A percentile compares a stretch with the other conserved stretches of the same genome.
phyloP scores from a whole-genome alignment of 2,888 invertebrate genomes.

The Odontomyia ornata region DNA sequence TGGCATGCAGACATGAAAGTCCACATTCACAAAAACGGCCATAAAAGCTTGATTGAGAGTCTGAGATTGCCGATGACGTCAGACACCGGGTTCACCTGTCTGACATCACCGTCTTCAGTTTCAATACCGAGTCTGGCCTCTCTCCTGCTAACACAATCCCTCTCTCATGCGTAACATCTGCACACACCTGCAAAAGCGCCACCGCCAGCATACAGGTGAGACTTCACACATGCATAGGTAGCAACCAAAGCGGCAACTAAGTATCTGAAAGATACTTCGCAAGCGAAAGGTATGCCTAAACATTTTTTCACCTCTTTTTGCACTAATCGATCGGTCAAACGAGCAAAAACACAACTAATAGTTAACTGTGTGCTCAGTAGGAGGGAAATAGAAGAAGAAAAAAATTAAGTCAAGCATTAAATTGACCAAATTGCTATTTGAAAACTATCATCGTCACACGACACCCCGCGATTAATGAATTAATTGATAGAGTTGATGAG shows the following conservation, averaged over 20 bases:
- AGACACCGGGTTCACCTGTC: conserved; percentile 34
- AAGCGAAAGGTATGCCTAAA: background rate
- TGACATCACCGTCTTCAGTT: conserved; percentile 21
- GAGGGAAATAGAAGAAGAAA: background rate
- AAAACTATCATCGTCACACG: background rate
- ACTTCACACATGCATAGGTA: background rate
- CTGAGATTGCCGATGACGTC: conserved; percentile 29
- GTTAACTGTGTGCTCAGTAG: too few species aligned
- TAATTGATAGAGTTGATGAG: conserved; percentile 8
- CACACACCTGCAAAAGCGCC: too few species aligned
- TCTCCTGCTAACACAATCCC: too few species aligned
- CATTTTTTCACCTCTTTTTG: background rate
- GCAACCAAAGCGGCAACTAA: background rate
- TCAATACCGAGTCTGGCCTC: too few species aligned
- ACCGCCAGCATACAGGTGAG: background rate
- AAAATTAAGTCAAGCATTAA: background rate
- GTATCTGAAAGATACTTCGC: background rate
- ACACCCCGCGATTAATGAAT: conserved; percentile 29
- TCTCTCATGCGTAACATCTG: too few species aligned
- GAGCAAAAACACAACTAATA: too few species aligned
- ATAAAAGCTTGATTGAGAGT: background rate
- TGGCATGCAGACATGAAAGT: too few species aligned
- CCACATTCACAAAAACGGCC: too few species aligned
- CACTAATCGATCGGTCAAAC: background rate
- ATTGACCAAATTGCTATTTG: background rate